Percentiles rank a stretch among this genome's conserved stretches.
Evolutionary conservation across 2,888 invertebrate genomes (phyloP).

Genomic region (Drosophila pseudotalamancana): DNA sequence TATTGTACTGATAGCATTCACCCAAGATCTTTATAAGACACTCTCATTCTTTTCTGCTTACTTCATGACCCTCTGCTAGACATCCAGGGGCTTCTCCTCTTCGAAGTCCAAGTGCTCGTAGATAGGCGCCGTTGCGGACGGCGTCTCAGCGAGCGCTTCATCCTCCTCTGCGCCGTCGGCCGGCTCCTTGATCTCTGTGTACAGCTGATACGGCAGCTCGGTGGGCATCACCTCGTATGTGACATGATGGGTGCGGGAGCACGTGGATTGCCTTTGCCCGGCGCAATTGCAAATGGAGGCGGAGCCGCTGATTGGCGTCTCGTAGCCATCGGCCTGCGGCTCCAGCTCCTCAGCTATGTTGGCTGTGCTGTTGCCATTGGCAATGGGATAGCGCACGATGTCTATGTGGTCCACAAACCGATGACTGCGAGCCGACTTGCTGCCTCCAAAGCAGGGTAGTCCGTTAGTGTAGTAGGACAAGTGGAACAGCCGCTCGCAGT

Average conservation of each 20-base stretch:
- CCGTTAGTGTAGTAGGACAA: slow-evolving; percentile 77
- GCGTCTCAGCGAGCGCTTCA: background rate
- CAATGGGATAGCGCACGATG: slow-evolving; percentile 69
- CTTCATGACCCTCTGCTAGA: slow-evolving; percentile 6
- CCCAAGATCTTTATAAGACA: background rate
- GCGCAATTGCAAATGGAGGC: slow-evolving; percentile 78
- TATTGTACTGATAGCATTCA: background rate
- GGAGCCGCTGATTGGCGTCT: slow-evolving; percentile 76
- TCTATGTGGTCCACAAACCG: slow-evolving; percentile 79
- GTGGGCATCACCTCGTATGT: slow-evolving; percentile 78
- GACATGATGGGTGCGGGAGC: slow-evolving; percentile 71
- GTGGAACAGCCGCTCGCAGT: slow-evolving; percentile 82
- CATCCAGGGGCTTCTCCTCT: slow-evolving; percentile 29
- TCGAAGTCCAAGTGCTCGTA: slow-evolving; percentile 61
- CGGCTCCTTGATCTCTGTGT: slow-evolving; percentile 79
- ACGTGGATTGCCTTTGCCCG: slow-evolving; percentile 49
- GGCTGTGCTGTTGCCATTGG: slow-evolving; percentile 46
- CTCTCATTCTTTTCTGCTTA: slow-evolving; percentile 4
- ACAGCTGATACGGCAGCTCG: slow-evolving; percentile 74
- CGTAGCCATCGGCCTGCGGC: slow-evolving; percentile 69
- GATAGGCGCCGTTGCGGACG: slow-evolving; percentile 43
- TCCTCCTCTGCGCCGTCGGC: slow-evolving; percentile 15
- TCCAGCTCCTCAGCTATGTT: slow-evolving; percentile 38
- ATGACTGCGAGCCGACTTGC: slow-evolving; percentile 33
- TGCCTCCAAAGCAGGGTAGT: slow-evolving; percentile 52